These are phyloP conservation scores for Astropecten irregularis DNA, from an alignment of 53 echinoderm and acorn worm species.

Conservation along the genomic window DNA sequence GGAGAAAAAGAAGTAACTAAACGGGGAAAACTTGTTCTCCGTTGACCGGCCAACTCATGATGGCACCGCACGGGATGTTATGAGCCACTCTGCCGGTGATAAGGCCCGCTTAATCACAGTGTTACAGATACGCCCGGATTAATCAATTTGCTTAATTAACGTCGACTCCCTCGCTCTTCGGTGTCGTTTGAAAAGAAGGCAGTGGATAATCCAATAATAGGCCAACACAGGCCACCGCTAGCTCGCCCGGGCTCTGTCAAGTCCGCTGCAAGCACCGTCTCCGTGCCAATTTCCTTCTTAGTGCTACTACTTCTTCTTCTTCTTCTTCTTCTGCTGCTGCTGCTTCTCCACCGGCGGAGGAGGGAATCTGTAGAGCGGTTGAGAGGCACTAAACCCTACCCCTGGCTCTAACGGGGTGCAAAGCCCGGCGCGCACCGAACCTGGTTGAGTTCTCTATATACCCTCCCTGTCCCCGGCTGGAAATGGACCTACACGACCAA, in stretches of 20 bases:
- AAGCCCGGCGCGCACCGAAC: background rate
- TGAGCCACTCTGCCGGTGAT: constrained; percentile 57
- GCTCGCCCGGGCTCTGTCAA: background rate
- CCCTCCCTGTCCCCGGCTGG: no score
- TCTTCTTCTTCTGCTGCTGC: background rate
- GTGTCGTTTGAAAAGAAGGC: constrained; percentile 60
- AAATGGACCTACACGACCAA: constrained; percentile 49
- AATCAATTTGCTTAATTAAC: constrained; percentile 74
- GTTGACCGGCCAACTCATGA: constrained; percentile 1
- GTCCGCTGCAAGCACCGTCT: background rate
- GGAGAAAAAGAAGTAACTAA: background rate
- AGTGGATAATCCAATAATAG: constrained; percentile 61
- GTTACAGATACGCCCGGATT: constrained; percentile 68
- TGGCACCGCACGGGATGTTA: constrained; percentile 34
- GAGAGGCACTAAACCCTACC: background rate
- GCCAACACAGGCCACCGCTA: constrained; percentile 52
- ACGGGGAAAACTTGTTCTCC: background rate
- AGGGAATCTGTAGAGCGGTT: no score
- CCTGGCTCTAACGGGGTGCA: constrained; percentile 17
- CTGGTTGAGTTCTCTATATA: no score
- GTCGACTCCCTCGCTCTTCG: constrained; percentile 47
- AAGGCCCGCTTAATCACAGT: constrained; percentile 58
- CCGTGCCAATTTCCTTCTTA: no score
- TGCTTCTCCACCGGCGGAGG: no score
- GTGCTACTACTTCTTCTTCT: constrained; percentile 2